Evolutionary conservation across 2,888 invertebrate genomes (phyloP), one percentile per base, ranked within the genome.

Genomic region (Lypha dubia): DNA sequence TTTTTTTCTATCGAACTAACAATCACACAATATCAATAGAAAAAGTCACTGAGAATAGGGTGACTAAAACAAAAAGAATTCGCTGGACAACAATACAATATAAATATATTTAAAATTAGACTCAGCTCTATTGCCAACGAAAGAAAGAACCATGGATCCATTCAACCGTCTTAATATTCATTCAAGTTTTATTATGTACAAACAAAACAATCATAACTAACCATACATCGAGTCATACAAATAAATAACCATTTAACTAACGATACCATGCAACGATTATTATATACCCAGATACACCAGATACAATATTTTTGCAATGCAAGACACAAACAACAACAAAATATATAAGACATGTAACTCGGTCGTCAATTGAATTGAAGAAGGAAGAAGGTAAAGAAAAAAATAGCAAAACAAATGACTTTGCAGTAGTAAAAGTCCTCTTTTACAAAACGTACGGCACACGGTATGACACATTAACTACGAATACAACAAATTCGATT

Each of bases 401-500:
- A 70, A 76, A 70, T 65, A 22, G 38, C 28, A 46, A 49, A 81
- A 56, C 15, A 73, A 58, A 60, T 28, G 49, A 44, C 49, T 81
- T 79, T 63, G 73, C 81, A 84, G 74, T 81, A 63, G 74, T 70
- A 32, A 74, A 81, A 74, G 77, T 65, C 68, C 63, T 73, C 84
- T 71, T 83, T 71, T 58, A n/a, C 75, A 71, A 63, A 79, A 65
- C 70, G 68, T 74, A 68, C 75, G 22, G n/a, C n/a, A 60, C 13
- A 70, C 68, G 77, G 77, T 74, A 60, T 44, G 73, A 68, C 60
- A 73, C 46, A 4, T 41, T 63, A 51, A 51, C 22, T 79, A 79
- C 74, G 67, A 68, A 74, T 51, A 81, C 41, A 46, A 84, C 49
- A 56, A 84, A 75, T 77, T 81, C 74, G 58, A 81, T 84, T 84